Evolutionary conservation across 2,888 invertebrate species (phyloP).

Genomic region (Tortricodes alternella): DNA sequence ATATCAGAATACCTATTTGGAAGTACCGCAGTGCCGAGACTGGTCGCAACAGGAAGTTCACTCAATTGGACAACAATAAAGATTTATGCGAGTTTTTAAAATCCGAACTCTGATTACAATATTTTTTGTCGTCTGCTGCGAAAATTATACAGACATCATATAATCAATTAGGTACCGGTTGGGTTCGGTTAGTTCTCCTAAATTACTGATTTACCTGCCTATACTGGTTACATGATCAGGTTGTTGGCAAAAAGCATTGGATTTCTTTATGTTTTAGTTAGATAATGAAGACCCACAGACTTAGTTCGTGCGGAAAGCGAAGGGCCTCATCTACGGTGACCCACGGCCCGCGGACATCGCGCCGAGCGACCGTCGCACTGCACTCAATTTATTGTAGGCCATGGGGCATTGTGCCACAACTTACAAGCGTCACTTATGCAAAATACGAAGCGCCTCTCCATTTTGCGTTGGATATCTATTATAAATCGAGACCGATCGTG

Average conservation of each 20-base stretch:
- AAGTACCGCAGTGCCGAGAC: conserved; percentile 61
- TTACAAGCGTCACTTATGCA: conserved; percentile 70
- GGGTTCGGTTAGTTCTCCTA: conserved; percentile 11
- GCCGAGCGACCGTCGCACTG: conserved; percentile 41
- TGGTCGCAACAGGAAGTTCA: conserved; percentile 77
- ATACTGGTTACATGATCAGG: background rate
- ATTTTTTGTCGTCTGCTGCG: conserved; percentile 33
- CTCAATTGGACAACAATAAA: conserved; percentile 72
- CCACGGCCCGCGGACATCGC: conserved; percentile 36
- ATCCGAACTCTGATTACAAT: conserved; percentile 39
- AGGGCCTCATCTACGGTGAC: conserved; percentile 30
- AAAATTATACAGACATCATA: conserved; percentile 31
- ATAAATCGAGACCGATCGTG: conserved; percentile 74
- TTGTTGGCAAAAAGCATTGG: background rate
- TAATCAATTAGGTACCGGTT: conserved; percentile 31
- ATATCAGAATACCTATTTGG: conserved; percentile 78
- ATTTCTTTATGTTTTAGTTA: background rate
- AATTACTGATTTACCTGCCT: background rate
- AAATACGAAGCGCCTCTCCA: conserved; percentile 77
- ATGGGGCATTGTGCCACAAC: conserved; percentile 64
- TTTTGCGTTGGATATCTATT: conserved; percentile 71
- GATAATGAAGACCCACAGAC: background rate
- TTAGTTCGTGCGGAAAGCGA: conserved; percentile 7
- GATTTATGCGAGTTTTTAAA: conserved; percentile 74
- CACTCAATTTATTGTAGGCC: conserved; percentile 56